Base-by-base conservation (phyloP, 2,113 vertebrate species). In the Gymnogyps californianus region DNA sequence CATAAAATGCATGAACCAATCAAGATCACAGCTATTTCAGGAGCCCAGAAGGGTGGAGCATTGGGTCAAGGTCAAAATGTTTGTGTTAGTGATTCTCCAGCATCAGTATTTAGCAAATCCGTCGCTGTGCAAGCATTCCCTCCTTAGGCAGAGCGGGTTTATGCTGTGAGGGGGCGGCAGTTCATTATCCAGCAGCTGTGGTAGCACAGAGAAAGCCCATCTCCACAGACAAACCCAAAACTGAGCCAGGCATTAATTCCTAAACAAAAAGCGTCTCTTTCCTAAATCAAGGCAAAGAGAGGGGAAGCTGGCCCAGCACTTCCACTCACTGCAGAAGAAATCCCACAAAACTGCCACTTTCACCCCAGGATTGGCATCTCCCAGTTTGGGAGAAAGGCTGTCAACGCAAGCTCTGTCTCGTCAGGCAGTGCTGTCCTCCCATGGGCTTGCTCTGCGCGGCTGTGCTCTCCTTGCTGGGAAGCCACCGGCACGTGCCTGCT, bases 401-500 rank as follows among this genome's bases (percentile, higher is more conserved):
- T 28, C 0, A 0, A 16, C 0, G 2, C 28, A 69, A 70, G 22
- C 22, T 49, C 26, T 51, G 18, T 44, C 28, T 57, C 9, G 0
- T 10, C 19, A 52, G 34, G 26, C 57, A 51, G 47, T 28, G 51
- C 40, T 49, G 31, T 59, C 25, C 31, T 44, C 59, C 66, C 20
- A 9, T 0, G 1, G 52, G 57, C 25, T 76, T 29, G 42, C 38
- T 59, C 57, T 32, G 51, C 10, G 4, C 0, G 1, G 67, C 51
- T 4, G 1, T 8, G 28, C n/a, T 36, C 46, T 69, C 54, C 57
- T 40, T 3, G 0, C 69, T 67, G 52, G 16, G 57, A 28, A 55
- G 44, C 29, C 65, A 49, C 55, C 1, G 1, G n/a, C 46, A 66
- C 0, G 0, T 12, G 25, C 16, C 16, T 20, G 44, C 59, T 67